Evolutionary conservation across 2,888 invertebrate genomes (phyloP), one percentile per base, ranked within the genome.

Genomic region (Phyllotreta striolata): DNA sequence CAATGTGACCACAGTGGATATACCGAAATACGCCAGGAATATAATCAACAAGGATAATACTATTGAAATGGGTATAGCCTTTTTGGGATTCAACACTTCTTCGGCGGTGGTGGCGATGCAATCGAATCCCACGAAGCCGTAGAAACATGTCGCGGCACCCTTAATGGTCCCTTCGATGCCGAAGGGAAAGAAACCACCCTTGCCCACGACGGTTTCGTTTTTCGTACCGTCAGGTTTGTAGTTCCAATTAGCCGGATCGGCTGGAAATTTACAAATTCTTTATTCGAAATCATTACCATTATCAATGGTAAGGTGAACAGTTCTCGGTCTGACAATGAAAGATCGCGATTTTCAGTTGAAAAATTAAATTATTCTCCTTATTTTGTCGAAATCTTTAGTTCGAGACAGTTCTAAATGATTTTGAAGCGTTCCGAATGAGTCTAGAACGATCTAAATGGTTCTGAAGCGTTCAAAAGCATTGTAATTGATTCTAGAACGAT

Each of bases 61-160:
- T 67, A 97, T 95, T 1, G 95, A 90, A 71, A 95, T 86, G 0
- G 96, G 96, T 66, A 97, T 95, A 3, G 91, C 88, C 81, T 87
- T 89, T 81, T 92, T 91, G 0, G 96, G 96, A 74, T 93, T 90
- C 64, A 88, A 88, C 0, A 93, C 95, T 82, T 97, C 96, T 80
- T 96, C 96, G 5, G 95, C 92, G 9, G 92, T 90, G 0, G 92
- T 92, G 12, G 92, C 92, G 63, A 93, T 93, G 77, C 92, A 92
- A 83, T 96, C 96, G 82, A 96, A 96, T 0, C 96, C 96, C 64
- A 96, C 93, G 77, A 95, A 96, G 4, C 93, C 95, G 78, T 95
- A 96, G 82, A 96, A 96, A 79, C 93, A 93, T 4, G 88, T 89
- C 0, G 92, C 92, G 0, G 92, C 92, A 0, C 93, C 93, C 66